Evolutionary conservation across 2,113 vertebrate species (phyloP).

Genomic region (Phyllostomus discolor): DNA sequence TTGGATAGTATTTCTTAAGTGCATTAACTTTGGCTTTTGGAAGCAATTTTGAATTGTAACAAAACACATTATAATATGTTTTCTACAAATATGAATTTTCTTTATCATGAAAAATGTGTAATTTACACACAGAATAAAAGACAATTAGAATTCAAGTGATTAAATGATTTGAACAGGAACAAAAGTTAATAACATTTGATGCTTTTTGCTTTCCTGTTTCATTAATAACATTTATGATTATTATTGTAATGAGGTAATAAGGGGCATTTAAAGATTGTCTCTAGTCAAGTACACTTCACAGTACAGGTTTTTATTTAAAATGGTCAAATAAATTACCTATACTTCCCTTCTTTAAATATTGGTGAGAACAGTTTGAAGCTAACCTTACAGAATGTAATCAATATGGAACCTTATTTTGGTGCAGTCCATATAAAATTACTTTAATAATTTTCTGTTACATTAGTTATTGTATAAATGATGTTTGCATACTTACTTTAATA

Average conservation of each 20-base stretch:
- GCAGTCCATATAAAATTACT: neutral
- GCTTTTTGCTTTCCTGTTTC: neutral
- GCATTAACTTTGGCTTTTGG: conserved; percentile 11
- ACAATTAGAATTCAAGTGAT: neutral
- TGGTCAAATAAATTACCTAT: neutral
- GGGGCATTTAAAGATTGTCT: neutral
- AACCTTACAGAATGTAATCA: neutral
- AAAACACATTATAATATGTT: neutral
- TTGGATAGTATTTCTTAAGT: conserved; percentile 45
- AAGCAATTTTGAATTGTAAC: conserved; percentile 9
- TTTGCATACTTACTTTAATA: neutral
- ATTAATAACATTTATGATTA: conserved; percentile 1
- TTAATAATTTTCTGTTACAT: neutral
- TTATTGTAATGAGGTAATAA: neutral
- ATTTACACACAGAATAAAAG: neutral
- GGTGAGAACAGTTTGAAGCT: neutral
- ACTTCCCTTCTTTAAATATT: neutral
- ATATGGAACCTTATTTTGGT: neutral
- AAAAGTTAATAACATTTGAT: neutral
- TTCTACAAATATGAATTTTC: neutral
- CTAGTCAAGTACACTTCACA: neutral
- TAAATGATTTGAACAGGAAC: neutral
- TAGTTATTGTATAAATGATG: neutral
- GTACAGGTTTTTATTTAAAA: neutral
- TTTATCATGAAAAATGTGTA: neutral